Evolutionary conservation across 2,797 vertebrate species (phyloP), one percentile per base, ranked within the genome.

Genomic region (Morus bassanus): DNA sequence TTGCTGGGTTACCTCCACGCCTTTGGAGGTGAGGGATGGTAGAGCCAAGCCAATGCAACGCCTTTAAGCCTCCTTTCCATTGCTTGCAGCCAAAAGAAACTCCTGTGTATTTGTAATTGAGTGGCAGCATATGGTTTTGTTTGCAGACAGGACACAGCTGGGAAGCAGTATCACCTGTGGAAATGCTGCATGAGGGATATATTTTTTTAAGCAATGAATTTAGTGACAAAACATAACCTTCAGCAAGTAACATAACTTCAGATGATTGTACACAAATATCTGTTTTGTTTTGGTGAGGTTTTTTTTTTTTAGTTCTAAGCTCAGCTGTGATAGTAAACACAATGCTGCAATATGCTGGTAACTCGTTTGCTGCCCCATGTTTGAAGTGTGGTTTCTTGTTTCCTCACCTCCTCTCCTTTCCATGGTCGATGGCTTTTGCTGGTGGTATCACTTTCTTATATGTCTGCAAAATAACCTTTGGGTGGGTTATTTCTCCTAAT

Each of bases 101-200:
- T 69, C 60, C 39, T 56, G 69, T 21, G 16, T 88, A 33, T 64
- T 80, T 88, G 63, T 69, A 77, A 41, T 18, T 85, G 85, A 85
- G 60, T 82, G 82, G 79, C 75, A 74, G 84, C 85, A 69, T 80
- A 37, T 43, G 89, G 92, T 95, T 98, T 95, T 74, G 46, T 96
- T 96, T 97, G 96, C 83, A 94, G 92, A 88, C 94, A 96, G 96
- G 95, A 96, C 85, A 28, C 96, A 97, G 96, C 96, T 97, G 97
- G 96, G 9, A 50, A 91, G 84, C 43, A 53, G 51, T 43, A 89
- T 97, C 88, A 96, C 97, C 96, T 96, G 93, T 95, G 91, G 72
- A 95, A 92, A 84, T 63, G 75, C 81, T 85, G 54, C 25, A 21
- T 13, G 43, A 82, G 53, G 45, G 85, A 89, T 72, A 3, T 31